These are phyloP conservation scores for Pantherophis alleghaniensis DNA, from an alignment of 2,797 vertebrate genomes.

Conservation along the genomic window DNA sequence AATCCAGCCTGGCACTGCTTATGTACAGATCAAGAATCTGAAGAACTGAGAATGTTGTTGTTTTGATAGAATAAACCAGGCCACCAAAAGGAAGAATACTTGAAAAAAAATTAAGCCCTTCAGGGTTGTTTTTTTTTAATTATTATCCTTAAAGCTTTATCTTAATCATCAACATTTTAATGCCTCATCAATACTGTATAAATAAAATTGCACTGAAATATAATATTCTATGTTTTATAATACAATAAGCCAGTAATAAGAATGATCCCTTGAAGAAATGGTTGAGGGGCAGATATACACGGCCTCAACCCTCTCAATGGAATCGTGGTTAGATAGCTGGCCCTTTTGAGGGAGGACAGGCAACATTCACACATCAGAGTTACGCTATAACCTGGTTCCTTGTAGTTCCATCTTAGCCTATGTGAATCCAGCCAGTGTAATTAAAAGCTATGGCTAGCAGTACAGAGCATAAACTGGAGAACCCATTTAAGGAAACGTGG, in stretches of 20 bases:
- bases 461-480: not conserved
- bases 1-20: not conserved
- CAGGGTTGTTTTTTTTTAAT: not conserved
- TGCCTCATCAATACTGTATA: not conserved
- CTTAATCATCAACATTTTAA: not conserved
- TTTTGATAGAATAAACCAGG: not conserved
- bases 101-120: not conserved
- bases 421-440: not conserved
- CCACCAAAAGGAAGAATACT: not conserved
- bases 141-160: not conserved
- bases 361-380: not conserved
- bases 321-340: not conserved
- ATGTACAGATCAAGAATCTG: not conserved
- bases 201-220: not conserved
- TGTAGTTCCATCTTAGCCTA: not conserved
- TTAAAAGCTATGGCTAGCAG: not conserved
- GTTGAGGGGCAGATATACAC: not conserved
- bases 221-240: not conserved
- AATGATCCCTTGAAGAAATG: too few species aligned
- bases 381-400: not conserved
- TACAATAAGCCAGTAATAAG: not conserved
- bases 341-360: too few species aligned
- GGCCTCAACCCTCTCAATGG: not conserved
- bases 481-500: not conserved
- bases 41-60: too few species aligned